Evolutionary conservation across 2,888 invertebrate genomes (phyloP).

Genomic region (Saturnia japonica): DNA sequence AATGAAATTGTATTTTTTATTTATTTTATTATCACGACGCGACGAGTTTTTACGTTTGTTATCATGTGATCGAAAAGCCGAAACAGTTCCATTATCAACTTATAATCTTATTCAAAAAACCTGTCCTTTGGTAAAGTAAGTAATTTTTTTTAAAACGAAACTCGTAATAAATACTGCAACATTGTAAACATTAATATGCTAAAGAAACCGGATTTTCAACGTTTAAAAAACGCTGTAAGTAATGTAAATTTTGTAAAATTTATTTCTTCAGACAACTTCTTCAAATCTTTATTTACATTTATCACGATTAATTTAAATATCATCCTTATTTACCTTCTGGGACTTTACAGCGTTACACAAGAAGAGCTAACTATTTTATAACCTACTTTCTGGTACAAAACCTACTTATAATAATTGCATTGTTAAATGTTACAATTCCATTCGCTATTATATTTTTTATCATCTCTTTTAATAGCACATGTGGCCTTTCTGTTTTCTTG

Average conservation of each 20-base stretch:
- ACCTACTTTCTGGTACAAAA: background rate
- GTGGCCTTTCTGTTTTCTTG: background rate
- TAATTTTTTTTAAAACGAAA: background rate
- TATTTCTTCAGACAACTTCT: background rate
- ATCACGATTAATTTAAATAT: too few species aligned
- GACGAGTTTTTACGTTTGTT: background rate
- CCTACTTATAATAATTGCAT: background rate
- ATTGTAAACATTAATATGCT: background rate
- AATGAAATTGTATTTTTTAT: background rate
- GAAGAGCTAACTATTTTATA: too few species aligned
- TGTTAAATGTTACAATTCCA: background rate
- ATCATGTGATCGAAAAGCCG: background rate
- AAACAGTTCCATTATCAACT: constrained; percentile 2
- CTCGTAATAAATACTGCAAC: background rate
- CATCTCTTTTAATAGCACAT: background rate
- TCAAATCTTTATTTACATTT: too few species aligned
- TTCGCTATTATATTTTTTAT: background rate
- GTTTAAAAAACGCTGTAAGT: background rate
- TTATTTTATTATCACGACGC: background rate
- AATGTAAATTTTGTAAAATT: background rate
- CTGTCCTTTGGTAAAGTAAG: background rate
- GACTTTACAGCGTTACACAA: too few species aligned
- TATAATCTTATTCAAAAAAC: background rate
- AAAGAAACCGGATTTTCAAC: background rate
- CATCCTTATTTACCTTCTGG: too few species aligned